phyloP scores from a whole-genome alignment of 2,888 invertebrate genomes.

The Tanypteryx hageni region DNA sequence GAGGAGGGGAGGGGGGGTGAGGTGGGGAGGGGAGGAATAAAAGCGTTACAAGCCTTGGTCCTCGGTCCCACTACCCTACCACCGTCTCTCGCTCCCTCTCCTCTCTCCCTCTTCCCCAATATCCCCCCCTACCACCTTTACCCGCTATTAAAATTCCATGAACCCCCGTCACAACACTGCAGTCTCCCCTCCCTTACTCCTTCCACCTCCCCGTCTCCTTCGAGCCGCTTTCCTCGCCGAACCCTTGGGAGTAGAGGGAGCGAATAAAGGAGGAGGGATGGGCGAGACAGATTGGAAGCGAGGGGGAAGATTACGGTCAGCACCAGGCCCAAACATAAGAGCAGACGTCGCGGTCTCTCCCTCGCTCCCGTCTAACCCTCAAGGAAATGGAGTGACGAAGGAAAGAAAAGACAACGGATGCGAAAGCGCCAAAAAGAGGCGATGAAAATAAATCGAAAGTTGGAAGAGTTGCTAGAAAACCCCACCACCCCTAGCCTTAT shows the following conservation, averaged over 20 bases:
- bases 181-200: not conserved
- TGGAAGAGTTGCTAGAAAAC: too few species aligned
- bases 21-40: not conserved
- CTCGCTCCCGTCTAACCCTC: not conserved
- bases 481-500: too few species aligned
- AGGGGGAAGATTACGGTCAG: not conserved
- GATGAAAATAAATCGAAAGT: too few species aligned
- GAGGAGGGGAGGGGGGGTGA: not conserved
- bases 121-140: not conserved
- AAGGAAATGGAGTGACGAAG: not conserved
- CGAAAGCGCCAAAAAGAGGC: too few species aligned
- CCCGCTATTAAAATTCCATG: slow-evolving; percentile 3
- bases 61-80: not conserved
- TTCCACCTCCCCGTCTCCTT: too few species aligned
- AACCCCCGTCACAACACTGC: slow-evolving; percentile 14
- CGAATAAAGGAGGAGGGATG: not conserved
- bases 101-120: not conserved
- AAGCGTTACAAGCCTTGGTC: not conserved
- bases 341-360: not conserved
- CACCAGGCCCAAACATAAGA: not conserved
- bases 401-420: not conserved
- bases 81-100: not conserved
- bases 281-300: slow-evolving; percentile 13
- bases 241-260: not conserved
- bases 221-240: too few species aligned